Evolutionary conservation across 2,888 invertebrate species (phyloP), one percentile per base, ranked within the genome.

Genomic region (Philopedon plagiatum): DNA sequence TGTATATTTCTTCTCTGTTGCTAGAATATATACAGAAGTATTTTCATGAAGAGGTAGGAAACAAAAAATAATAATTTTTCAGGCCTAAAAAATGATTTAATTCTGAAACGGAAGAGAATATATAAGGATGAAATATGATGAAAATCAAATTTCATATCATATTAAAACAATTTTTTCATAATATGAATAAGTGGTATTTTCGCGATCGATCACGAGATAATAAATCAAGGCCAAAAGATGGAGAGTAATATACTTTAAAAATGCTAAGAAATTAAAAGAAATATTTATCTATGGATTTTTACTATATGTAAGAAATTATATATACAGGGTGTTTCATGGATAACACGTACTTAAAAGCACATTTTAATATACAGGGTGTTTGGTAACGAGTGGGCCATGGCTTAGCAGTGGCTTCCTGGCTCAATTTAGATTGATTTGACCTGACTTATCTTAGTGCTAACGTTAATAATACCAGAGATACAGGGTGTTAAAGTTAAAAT

Each of bases 1-100:
- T 69, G 65, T 73, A 61, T 64, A 69, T 56, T 69, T 57, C 61
- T 73, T 73, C 73, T 69, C 73, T 73, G 73, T 73, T 73, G 34
- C 34, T 44, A 39, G 39, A 39, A 56, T 8, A 63, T 23, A 54
- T 18, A 46, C 15, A 39, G 44, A 46, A 19, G 21, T 39, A 57
- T 56, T 57, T 64, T 54, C 29, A 19, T 29, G 29, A 29, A 44
- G 7, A 29, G 8, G 26, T 21, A 26, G 15, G 15, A 46, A 51
- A 37, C n/a, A 37, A 60, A 3, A 46, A 60, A 23, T 7, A 49
- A 67, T 32, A 51, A 37, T 41, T 54, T 58, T 26, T 57, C 56
- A 29, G 69, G 69, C 69, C 69, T 70, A 70, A 70, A 46, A 61
- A 29, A 44, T 41, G 7, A 57, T 37, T 60, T 37, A 29, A 65